Base-by-base conservation (phyloP, 2,888 invertebrate genomes). In the Sipunculus nudus region DNA sequence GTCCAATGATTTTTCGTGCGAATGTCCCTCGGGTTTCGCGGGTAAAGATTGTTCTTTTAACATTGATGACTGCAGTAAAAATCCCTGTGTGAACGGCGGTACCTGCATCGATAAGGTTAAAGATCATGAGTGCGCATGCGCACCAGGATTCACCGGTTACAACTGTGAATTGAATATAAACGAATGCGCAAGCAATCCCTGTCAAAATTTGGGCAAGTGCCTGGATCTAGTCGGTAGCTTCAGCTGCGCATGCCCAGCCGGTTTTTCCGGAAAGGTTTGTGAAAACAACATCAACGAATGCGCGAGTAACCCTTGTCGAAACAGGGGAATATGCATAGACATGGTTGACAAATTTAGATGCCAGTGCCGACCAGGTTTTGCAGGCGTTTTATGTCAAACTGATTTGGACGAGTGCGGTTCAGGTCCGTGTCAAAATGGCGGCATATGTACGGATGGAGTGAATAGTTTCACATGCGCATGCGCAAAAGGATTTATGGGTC, bases 401-500 rank as follows among this genome's bases (percentile, higher is more conserved):
- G 6, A 25, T 28, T 13, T 13, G 6, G 8, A n/a, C n/a, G n/a
- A n/a, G n/a, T n/a, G n/a, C n/a, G n/a, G n/a, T n/a, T n/a, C n/a
- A n/a, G n/a, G n/a, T n/a, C n/a, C n/a, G n/a, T 5, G 10, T 16
- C n/a, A 29, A 31, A 49, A 31, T 8, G 59, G 54, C 10, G 13
- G 21, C 16, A 43, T 38, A 25, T 60, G 56, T 32, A 35, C 28
- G 31, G 45, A 56, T 48, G n/a, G 32, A 25, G 28, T 48, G 2
- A 23, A 46, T 19, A 21, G 43, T 13, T 31, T 40, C n/a, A 46
- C 48, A 29, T 60, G 55, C 80, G 83, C 84, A 53, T 94, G 94
- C 77, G 83, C 86, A 2, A 86, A 86, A 54, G 89, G 89, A 56
- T 93, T 89, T 86, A 87, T 82, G 38, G 93, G 93, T 53, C 88